phyloP scores from a whole-genome alignment of 23 tunicate species.

The Trididemnum nubilum region DNA sequence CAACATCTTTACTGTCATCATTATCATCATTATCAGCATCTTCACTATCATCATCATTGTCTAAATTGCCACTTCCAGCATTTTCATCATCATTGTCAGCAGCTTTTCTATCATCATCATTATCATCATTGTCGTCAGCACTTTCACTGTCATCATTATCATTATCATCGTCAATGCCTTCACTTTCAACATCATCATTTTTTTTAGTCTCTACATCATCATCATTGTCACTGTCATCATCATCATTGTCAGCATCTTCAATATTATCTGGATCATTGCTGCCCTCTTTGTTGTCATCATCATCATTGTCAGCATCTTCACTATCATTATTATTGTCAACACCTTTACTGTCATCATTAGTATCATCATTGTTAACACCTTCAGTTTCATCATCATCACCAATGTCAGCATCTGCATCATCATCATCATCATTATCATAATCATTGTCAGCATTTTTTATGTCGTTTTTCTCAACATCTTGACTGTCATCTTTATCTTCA shows the following conservation, averaged over 20 bases:
- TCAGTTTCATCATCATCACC: not conserved
- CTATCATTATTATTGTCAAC: not conserved
- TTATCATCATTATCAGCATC: conserved; percentile 7
- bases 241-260: conserved; percentile 19
- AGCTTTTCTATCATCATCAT: conserved; percentile 2
- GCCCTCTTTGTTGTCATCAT: not conserved
- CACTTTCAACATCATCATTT: conserved; percentile 25
- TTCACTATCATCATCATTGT: conserved; percentile 10
- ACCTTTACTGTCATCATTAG: conserved; percentile 26
- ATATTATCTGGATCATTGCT: conserved; percentile 4
- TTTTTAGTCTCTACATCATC: not conserved
- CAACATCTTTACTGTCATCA: not conserved
- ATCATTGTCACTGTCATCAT: conserved; percentile 8
- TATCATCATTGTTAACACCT: conserved; percentile 14
- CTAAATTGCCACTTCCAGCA: conserved; percentile 6
- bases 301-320: conserved; percentile 4
- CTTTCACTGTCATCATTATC: conserved; percentile 3
- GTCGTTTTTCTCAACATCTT: conserved; percentile 5
- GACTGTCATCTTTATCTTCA: conserved; percentile 2
- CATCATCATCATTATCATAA: conserved; percentile 8
- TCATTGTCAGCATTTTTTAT: not conserved
- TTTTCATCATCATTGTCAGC: not conserved
- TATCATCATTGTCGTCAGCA: not conserved
- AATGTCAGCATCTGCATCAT: not conserved
- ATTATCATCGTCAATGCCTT: not conserved